Evolutionary conservation across 1,140 invertebrate species (phyloP).

Genomic region (Caerostris darwini): DNA sequence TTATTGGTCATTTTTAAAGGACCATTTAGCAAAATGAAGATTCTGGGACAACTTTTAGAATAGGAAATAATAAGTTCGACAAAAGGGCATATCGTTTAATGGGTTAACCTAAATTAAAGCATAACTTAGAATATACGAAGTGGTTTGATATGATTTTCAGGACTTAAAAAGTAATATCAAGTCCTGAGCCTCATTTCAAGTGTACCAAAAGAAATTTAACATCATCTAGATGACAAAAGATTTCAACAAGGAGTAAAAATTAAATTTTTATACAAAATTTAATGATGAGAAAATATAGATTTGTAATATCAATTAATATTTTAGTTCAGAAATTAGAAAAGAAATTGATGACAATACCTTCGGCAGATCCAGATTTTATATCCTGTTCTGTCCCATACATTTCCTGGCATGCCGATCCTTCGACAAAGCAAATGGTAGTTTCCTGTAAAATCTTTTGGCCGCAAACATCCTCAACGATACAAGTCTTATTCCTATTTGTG

Average conservation of each 20-base stretch:
- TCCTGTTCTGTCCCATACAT: constrained; percentile 83
- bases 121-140: no score
- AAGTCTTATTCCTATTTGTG: constrained; percentile 87
- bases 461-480: constrained; percentile 88
- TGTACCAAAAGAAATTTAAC: neutral
- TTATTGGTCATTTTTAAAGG: no score
- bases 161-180: no score
- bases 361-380: constrained; percentile 22
- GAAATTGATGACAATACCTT: constrained; percentile 10
- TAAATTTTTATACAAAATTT: neutral
- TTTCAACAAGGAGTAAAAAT: neutral
- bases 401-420: constrained; percentile 89
- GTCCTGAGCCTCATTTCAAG: neutral
- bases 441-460: constrained; percentile 88
- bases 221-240: neutral
- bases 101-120: no score
- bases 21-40: no score
- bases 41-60: no score
- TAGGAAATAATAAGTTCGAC: no score
- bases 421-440: constrained; percentile 91
- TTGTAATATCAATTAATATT: neutral
- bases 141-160: no score
- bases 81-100: no score
- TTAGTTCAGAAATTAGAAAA: no score
- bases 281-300: neutral